Evolutionary conservation across 2,888 invertebrate genomes (phyloP).

Genomic region (Pharmacophagus antenor): DNA sequence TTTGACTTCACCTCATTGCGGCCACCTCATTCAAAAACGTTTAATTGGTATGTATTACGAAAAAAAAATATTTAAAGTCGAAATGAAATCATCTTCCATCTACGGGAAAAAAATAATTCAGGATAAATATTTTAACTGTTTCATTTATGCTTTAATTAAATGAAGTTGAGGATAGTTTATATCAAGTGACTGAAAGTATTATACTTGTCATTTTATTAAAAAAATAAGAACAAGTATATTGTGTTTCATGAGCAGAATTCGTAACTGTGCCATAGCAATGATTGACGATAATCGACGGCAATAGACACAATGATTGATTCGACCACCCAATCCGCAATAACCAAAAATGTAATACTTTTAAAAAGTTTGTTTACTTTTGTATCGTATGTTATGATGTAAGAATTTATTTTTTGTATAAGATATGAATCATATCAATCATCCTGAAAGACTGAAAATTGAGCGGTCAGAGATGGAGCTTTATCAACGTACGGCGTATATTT

Average conservation of each 20-base stretch:
- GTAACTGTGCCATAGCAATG: slow-evolving; percentile 27
- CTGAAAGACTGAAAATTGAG: too few species aligned
- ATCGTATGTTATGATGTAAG: too few species aligned
- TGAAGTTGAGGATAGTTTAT: neutral
- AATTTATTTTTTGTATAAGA: too few species aligned
- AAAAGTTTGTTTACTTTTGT: neutral
- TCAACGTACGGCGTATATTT: too few species aligned
- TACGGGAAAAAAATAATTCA: too few species aligned
- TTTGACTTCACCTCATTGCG: neutral
- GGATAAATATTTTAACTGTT: neutral
- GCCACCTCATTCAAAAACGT: too few species aligned
- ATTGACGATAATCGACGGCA: slow-evolving; percentile 28
- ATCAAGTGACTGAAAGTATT: neutral
- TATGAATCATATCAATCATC: too few species aligned
- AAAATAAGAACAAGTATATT: slow-evolving; percentile 29
- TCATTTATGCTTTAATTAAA: neutral
- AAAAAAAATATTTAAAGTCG: too few species aligned
- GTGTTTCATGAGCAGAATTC: slow-evolving; percentile 27
- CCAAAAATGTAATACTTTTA: slow-evolving; percentile 11
- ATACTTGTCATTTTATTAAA: slow-evolving; percentile 1
- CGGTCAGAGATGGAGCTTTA: too few species aligned
- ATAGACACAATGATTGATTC: slow-evolving; percentile 29
- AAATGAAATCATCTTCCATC: too few species aligned
- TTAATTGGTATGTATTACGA: too few species aligned
- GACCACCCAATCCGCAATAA: slow-evolving; percentile 25